Evolutionary conservation across 2,888 invertebrate species (phyloP), one percentile per base, ranked within the genome.

Genomic region (Hirtodrosophila confusa): DNA sequence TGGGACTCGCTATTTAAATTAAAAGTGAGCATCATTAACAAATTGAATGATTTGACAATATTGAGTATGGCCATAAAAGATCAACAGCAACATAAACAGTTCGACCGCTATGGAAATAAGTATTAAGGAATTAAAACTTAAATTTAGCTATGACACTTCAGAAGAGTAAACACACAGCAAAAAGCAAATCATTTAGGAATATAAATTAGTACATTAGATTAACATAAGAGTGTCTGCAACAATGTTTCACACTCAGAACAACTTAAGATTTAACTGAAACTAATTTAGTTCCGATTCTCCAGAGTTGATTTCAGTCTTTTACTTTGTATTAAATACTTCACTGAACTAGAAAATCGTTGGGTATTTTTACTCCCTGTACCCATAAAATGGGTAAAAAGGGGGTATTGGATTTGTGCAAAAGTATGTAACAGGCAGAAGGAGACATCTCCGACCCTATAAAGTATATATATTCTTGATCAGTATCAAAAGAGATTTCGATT

Each of bases 11-110:
- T 40, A 65, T 51, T 70, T 61, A 75, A 70, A 70, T 45, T 47
- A 31, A 29, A 64, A 56, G 50, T 69, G 70, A 29, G 39, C 29
- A 54, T 56, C 77, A 74, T 76, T 76, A 74, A 60, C 72, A 68
- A 75, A 67, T 72, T 61, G 57, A 62, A 60, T 63, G 62, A 76
- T 63, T 50, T 54, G 56, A 63, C 51, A 39, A 74, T 69, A 47
- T 43, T 29, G 29, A 47, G 29, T 56, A 49, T 29, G 3, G 48
- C 29, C 39, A 65, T 61, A 31, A 53, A 74, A 61, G 40, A 6
- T 41, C 33, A 40, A 51, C 40, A 40, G 48, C 40, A 57, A 48
- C 55, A 64, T 75, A 55, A 64, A 47, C 39, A 8, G 9, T 50
- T 12, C 9, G 47, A 54, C 23, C 10, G 47, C 58, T 70, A 53